A percentile compares a stretch with the other conserved stretches of the same genome.
phyloP scores from a whole-genome alignment of 2,888 invertebrate genomes.

The Unio delphinus region DNA sequence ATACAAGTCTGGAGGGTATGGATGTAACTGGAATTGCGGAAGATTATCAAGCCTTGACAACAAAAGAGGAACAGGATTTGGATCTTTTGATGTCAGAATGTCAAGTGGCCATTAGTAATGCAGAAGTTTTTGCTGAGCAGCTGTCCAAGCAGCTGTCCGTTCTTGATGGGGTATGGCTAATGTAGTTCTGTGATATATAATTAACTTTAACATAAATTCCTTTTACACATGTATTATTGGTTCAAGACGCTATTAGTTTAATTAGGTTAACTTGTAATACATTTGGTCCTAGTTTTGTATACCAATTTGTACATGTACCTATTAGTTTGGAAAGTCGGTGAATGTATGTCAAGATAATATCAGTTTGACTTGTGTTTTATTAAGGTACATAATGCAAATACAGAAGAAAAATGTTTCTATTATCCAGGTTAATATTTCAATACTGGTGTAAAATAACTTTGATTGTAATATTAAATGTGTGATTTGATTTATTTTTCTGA shows the following conservation, averaged over 20 bases:
- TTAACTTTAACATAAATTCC: not conserved
- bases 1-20: slow-evolving; percentile 48
- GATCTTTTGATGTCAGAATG: slow-evolving; percentile 87
- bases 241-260: not conserved
- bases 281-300: not conserved
- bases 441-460: too few relatives aligned
- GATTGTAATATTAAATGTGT: too few relatives aligned
- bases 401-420: too few relatives aligned
- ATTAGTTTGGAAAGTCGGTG: too few relatives aligned
- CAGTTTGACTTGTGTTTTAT: too few relatives aligned
- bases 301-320: too few relatives aligned
- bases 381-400: too few relatives aligned
- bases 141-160: slow-evolving; percentile 87
- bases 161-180: slow-evolving; percentile 81
- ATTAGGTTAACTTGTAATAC: not conserved
- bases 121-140: slow-evolving; percentile 81
- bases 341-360: too few relatives aligned
- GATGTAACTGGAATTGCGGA: slow-evolving; percentile 67
- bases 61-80: slow-evolving; percentile 88
- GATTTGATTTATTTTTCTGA: too few relatives aligned
- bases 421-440: too few relatives aligned
- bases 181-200: not conserved
- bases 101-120: slow-evolving; percentile 91
- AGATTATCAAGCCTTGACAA: slow-evolving; percentile 86
- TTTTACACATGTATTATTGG: not conserved